Conservation (phyloP, 1,140 invertebrate species). For the Homarus americanus region DNA sequence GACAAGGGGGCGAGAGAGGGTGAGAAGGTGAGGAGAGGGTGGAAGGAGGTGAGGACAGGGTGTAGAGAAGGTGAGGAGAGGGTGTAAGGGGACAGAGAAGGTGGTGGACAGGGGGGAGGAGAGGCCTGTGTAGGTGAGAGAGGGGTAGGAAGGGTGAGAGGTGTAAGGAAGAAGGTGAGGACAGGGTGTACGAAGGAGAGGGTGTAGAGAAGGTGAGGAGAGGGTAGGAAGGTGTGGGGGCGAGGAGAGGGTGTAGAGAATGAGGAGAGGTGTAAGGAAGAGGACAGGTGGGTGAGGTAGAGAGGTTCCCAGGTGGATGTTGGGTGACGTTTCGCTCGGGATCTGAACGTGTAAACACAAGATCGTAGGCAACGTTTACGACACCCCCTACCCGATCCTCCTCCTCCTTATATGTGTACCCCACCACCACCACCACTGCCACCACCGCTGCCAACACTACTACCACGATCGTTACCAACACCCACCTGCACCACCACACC, state of each 20-base stretch:
- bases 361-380: background rate
- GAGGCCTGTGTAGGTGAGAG: background rate
- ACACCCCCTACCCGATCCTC: background rate
- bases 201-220: too few relatives aligned
- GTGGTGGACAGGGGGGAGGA: background rate
- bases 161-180: too few relatives aligned
- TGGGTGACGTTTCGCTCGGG: conserved; percentile 8
- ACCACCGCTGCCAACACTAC: too few relatives aligned
- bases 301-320: conserved; percentile 16
- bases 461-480: too few relatives aligned
- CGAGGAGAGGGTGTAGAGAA: background rate
- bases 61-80: background rate
- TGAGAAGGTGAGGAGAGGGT: background rate
- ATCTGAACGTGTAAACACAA: conserved; percentile 19
- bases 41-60: background rate
- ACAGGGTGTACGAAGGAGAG: too few relatives aligned
- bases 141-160: too few relatives aligned
- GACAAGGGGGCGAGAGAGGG: background rate
- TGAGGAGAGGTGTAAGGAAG: background rate
- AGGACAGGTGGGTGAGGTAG: conserved; percentile 6
- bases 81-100: too few relatives aligned
- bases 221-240: background rate
- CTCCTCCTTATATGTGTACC: too few relatives aligned
- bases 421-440: too few relatives aligned
- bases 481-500: too few relatives aligned